Percentiles rank a stretch among this genome's conserved stretches.
These are phyloP conservation scores for Enoplosus armatus DNA, from an alignment of 2,797 vertebrate genomes.

Conservation along the genomic window DNA sequence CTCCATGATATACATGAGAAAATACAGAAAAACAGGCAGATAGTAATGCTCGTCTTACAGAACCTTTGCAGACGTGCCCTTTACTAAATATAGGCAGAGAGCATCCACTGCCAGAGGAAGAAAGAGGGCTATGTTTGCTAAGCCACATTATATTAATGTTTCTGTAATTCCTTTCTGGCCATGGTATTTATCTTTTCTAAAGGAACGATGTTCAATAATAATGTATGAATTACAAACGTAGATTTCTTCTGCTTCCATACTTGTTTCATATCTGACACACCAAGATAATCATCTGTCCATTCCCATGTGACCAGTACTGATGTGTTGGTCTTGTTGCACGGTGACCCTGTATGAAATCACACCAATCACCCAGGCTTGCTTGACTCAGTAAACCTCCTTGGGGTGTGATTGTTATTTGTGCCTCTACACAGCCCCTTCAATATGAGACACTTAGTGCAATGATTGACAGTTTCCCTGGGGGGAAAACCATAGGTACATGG, in stretches of 20 bases:
- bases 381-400: neutral
- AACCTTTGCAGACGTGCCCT: neutral
- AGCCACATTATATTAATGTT: neutral
- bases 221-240: neutral
- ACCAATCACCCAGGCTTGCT: neutral
- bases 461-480: constrained; percentile 34
- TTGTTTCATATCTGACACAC: neutral
- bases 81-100: constrained; percentile 2
- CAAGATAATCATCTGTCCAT: neutral
- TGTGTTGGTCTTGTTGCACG: neutral
- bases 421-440: neutral
- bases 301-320: neutral
- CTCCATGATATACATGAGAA: neutral
- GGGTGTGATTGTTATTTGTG: constrained; percentile 15
- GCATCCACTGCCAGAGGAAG: neutral
- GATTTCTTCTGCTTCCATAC: neutral
- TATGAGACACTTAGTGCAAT: constrained; percentile 13
- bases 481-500: constrained; percentile 18
- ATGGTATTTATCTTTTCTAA: neutral
- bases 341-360: neutral
- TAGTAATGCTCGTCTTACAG: neutral
- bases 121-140: neutral
- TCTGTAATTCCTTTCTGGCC: neutral
- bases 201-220: neutral
- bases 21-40: neutral